Evolutionary conservation across 1,140 invertebrate genomes (phyloP), one percentile per base, ranked within the genome.

Genomic region (Archivesica marissinica): DNA sequence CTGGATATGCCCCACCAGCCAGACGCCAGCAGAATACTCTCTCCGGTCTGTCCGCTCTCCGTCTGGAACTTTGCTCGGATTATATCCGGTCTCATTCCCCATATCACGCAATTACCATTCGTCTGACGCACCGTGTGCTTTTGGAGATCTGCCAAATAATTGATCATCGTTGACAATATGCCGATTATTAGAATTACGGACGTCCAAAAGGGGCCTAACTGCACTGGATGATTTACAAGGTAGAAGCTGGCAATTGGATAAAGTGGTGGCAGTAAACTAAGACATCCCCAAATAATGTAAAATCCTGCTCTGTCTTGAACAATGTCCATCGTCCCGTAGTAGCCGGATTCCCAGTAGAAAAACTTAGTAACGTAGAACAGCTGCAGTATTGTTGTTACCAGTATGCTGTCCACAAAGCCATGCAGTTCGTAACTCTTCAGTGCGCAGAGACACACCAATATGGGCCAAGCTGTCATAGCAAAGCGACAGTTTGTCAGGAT

Each of bases 301-400:
- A 95, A 96, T 0, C 96, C 95, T 56, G 95, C 95, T 61, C 95
- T 88, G 88, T 96, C 95, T 25, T 95, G 83, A 66, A 95, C 95
- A 54, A 96, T 96, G 86, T 96, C 95, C 33, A 96, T 93, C n/a
- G 96, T 96, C 64, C 94, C 92, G 92, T 96, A 95, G 89, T 96
- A 96, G 13, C 95, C 95, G 4, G 94, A 93, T 91, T 96, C 96
- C 95, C 95, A 96, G 93, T 93, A 95, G 91, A 94, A 96, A 90
- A 96, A 96, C 89, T 96, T 96, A n/a, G 93, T 94, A 38, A 96
- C 91, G 90, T 96, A 96, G 13, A 95, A 86, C 7, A 94, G 91
- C 88, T 95, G 95, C 4, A 95, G 90, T 20, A 92, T 56, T 0
- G 91, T 86, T 39, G 91, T 93, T 41, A 94, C 94, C 41, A 95